phyloP scores from a whole-genome alignment of 2,113 vertebrate species.

The Aegithalos caudatus region DNA sequence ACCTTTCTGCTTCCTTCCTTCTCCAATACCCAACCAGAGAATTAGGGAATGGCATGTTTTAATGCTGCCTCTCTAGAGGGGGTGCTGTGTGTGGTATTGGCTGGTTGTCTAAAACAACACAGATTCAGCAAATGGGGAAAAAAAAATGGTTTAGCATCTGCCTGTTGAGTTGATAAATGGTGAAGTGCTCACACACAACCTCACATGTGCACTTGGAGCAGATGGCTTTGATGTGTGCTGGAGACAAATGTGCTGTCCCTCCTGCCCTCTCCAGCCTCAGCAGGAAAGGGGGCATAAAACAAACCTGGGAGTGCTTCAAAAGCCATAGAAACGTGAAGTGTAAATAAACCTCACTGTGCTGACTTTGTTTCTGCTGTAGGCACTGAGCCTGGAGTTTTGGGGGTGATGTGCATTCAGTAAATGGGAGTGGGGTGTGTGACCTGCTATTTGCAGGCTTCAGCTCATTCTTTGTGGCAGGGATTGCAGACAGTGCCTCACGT shows the following conservation, averaged over 20 bases:
- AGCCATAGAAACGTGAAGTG: neutral
- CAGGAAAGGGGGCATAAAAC: neutral
- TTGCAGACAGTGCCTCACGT: neutral
- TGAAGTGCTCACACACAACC: neutral
- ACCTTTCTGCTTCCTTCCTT: neutral
- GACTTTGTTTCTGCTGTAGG: neutral
- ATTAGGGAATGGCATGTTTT: neutral
- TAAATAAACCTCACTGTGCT: neutral
- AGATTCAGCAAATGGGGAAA: neutral
- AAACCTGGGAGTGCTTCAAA: neutral
- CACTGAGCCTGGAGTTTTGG: neutral
- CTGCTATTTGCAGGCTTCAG: neutral
- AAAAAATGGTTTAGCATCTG: neutral
- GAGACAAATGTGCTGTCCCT: neutral
- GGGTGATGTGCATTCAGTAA: neutral
- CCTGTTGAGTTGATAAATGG: neutral
- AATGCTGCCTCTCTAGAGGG: neutral
- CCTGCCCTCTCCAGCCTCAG: neutral
- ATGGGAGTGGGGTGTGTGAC: neutral
- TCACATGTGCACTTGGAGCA: neutral
- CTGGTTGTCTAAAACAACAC: neutral
- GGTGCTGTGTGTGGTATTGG: neutral
- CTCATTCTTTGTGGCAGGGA: fast-evolving
- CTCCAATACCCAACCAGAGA: neutral
- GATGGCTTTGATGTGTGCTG: neutral